Percentiles rank a stretch among this genome's conserved stretches.
phyloP scores from a whole-genome alignment of 2,113 vertebrate genomes.

The Peromyscus polionotus region DNA sequence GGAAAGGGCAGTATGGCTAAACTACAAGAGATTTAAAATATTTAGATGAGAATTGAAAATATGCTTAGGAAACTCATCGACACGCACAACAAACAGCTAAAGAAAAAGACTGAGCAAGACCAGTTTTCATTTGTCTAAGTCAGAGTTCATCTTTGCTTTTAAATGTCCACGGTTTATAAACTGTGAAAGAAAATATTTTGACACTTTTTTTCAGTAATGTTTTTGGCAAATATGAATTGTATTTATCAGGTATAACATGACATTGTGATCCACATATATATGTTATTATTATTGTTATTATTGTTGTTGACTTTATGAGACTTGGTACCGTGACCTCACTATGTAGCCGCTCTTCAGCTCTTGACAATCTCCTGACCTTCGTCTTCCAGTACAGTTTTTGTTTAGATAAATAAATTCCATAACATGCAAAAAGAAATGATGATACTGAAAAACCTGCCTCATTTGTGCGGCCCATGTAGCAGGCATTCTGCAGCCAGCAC shows the following conservation, averaged over 20 bases:
- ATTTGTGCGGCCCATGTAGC: background rate
- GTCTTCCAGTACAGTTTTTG: background rate
- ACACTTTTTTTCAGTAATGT: background rate
- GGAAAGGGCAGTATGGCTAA: background rate
- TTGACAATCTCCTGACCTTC: background rate
- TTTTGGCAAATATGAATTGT: background rate
- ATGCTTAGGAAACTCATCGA: background rate
- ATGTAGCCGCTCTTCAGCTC: background rate
- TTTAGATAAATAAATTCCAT: slow-evolving; percentile 9
- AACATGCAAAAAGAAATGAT: background rate
- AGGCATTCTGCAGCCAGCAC: background rate
- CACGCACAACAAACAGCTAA: background rate
- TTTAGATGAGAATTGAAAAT: background rate
- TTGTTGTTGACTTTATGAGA: background rate
- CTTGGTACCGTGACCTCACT: background rate
- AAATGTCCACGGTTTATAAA: background rate
- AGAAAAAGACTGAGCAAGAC: background rate
- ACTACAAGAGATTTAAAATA: background rate
- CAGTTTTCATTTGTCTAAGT: background rate
- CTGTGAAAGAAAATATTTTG: background rate
- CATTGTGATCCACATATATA: background rate
- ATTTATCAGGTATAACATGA: background rate
- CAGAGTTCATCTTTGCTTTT: background rate
- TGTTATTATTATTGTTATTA: background rate
- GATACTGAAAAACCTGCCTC: background rate